Evolutionary conservation across 2,797 vertebrate genomes (phyloP).

Genomic region (Pteropus rufus): DNA sequence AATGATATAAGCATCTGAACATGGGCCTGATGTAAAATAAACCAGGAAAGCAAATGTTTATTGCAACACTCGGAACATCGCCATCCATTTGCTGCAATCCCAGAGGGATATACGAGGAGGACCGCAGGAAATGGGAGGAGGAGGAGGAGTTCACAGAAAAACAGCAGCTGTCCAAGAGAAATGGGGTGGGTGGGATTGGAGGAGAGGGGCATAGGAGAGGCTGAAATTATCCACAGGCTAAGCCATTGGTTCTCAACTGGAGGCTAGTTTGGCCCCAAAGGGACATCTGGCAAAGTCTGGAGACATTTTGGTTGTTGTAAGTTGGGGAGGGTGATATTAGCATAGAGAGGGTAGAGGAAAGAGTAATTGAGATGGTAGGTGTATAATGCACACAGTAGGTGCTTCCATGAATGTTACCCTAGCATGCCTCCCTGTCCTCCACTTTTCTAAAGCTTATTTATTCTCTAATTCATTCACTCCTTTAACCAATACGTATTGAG

Average conservation of each 20-base stretch:
- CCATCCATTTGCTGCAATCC: not conserved
- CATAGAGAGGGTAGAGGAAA: not conserved
- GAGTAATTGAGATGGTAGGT: not conserved
- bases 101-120: not conserved
- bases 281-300: not conserved
- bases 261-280: not conserved
- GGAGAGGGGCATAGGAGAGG: not conserved
- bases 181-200: accelerated
- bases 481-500: not conserved
- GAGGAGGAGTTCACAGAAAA: not conserved
- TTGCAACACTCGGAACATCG: not conserved
- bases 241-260: not conserved
- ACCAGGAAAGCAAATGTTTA: not conserved
- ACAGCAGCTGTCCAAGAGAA: not conserved
- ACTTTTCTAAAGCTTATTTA: not conserved
- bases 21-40: not conserved
- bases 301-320: not conserved
- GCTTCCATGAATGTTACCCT: accelerated
- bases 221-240: not conserved
- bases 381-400: not conserved
- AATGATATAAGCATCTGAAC: not conserved
- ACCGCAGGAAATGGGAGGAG: accelerated
- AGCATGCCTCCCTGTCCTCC: not conserved
- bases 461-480: not conserved
- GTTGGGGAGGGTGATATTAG: not conserved